A percentile compares a stretch with the other conserved stretches of the same genome.
These are phyloP conservation scores for Myzus persicae DNA, from an alignment of 1,140 invertebrate genomes.

Conservation along the genomic window DNA sequence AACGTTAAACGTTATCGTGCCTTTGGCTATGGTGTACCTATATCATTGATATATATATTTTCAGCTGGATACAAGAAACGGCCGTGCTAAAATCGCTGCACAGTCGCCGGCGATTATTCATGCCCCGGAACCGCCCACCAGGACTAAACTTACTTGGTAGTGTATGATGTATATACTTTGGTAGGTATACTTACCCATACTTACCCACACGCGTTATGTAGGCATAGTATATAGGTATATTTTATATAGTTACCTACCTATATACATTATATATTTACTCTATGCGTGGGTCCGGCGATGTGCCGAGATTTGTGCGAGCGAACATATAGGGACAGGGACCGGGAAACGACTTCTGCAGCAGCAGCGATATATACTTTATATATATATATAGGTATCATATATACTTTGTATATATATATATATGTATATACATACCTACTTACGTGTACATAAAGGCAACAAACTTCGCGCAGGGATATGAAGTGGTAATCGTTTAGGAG, in stretches of 20 bases:
- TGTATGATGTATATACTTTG: background rate
- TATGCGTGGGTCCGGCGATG: background rate
- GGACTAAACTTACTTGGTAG: background rate
- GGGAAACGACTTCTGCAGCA: background rate
- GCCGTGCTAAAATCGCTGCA: background rate
- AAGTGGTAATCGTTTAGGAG: slow-evolving; percentile 58
- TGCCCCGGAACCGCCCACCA: background rate
- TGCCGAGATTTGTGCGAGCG: slow-evolving; percentile 9
- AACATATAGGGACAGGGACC: background rate
- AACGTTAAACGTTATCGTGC: too few relatives aligned
- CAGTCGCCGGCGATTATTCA: slow-evolving; percentile 28
- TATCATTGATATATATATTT: background rate
- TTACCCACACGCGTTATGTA: background rate
- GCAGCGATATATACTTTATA: background rate
- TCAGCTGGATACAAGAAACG: background rate
- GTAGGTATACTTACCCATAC: background rate
- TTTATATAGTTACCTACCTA: background rate
- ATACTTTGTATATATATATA: background rate
- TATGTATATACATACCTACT: background rate
- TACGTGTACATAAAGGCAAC: slow-evolving; percentile 6
- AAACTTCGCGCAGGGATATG: slow-evolving; percentile 35
- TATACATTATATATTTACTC: background rate
- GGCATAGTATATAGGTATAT: too few relatives aligned
- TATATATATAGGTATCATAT: background rate
- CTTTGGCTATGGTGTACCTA: too few relatives aligned